phyloP scores from a whole-genome alignment of 2,797 vertebrate genomes.

The Rousettus madagascariensis region DNA sequence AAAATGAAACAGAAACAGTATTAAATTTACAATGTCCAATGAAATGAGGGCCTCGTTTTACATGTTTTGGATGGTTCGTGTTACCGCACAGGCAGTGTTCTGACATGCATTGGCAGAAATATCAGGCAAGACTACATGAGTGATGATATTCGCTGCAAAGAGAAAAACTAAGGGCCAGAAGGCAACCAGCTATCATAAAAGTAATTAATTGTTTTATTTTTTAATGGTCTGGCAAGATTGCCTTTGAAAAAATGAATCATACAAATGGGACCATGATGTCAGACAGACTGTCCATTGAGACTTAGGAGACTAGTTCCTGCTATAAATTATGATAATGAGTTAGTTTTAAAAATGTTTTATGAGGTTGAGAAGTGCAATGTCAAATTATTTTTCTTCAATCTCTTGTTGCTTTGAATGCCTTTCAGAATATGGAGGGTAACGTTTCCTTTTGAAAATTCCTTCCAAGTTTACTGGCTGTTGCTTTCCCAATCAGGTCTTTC shows the following conservation, averaged over 20 bases:
- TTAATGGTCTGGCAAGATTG: constrained; percentile 68
- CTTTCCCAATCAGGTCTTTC: constrained; percentile 74
- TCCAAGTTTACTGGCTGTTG: constrained; percentile 66
- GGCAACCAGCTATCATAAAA: constrained; percentile 73
- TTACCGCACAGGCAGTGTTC: constrained; percentile 28
- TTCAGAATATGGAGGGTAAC: constrained; percentile 61
- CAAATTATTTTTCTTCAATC: constrained; percentile 66
- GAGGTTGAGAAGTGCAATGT: constrained; percentile 53
- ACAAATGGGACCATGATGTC: constrained; percentile 61
- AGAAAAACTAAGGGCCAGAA: constrained; percentile 53
- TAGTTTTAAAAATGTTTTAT: constrained; percentile 70
- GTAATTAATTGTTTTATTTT: constrained; percentile 75
- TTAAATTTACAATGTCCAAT: constrained; percentile 42
- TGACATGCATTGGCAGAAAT: constrained; percentile 34
- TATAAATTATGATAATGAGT: constrained; percentile 69
- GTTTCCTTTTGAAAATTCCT: constrained; percentile 69
- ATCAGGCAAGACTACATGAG: constrained; percentile 42
- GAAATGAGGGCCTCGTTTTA: constrained; percentile 57
- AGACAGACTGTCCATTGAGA: constrained; percentile 68
- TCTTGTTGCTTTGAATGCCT: constrained; percentile 65
- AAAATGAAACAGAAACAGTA: constrained; percentile 35
- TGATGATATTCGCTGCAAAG: constrained; percentile 35
- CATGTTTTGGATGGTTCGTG: constrained; percentile 27
- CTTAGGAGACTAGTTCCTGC: constrained; percentile 57
- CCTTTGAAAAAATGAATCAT: constrained; percentile 65